phyloP scores from a whole-genome alignment of 1,140 invertebrate genomes.

The Drosophila tsacasi region DNA sequence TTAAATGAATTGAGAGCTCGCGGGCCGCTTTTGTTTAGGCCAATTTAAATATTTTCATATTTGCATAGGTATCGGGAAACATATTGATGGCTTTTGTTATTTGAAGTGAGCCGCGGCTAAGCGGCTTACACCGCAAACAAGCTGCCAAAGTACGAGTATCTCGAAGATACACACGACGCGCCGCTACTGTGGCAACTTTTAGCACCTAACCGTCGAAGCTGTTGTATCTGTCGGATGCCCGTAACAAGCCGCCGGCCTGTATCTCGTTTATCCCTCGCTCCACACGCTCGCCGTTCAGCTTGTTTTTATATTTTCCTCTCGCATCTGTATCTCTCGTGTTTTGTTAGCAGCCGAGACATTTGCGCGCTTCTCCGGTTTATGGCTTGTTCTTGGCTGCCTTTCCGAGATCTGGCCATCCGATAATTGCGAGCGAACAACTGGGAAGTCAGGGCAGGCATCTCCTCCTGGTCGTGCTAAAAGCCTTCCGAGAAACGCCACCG shows the following conservation, averaged over 20 bases:
- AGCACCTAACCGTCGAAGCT: conserved; percentile 64
- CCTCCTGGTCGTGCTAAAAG: conserved; percentile 62
- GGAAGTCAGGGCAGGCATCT: conserved; percentile 13
- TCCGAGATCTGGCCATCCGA: conserved; percentile 57
- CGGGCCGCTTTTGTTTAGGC: conserved; percentile 47
- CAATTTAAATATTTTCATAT: conserved; percentile 67
- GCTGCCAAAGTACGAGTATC: conserved; percentile 59
- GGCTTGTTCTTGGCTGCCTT: conserved; percentile 69
- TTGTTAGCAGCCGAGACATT: conserved; percentile 52
- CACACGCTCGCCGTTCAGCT: neutral
- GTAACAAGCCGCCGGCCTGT: conserved; percentile 65
- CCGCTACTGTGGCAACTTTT: conserved; percentile 70
- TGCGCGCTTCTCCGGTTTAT: conserved; percentile 63
- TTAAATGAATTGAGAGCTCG: conserved; percentile 73
- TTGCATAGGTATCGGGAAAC: conserved; percentile 63
- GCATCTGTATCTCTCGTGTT: conserved; percentile 31
- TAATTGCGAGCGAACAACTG: conserved; percentile 45
- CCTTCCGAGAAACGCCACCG: conserved; percentile 69
- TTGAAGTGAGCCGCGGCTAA: conserved; percentile 63
- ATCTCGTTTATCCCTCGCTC: conserved; percentile 42
- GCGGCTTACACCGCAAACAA: conserved; percentile 55
- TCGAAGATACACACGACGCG: conserved; percentile 63
- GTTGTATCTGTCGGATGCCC: conserved; percentile 49
- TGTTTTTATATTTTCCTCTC: conserved; percentile 28
- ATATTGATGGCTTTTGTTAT: conserved; percentile 56